Percentiles rank a stretch among this genome's conserved stretches.
phyloP scores from a whole-genome alignment of 2,888 invertebrate genomes.

The Epistrophe grossulariae region DNA sequence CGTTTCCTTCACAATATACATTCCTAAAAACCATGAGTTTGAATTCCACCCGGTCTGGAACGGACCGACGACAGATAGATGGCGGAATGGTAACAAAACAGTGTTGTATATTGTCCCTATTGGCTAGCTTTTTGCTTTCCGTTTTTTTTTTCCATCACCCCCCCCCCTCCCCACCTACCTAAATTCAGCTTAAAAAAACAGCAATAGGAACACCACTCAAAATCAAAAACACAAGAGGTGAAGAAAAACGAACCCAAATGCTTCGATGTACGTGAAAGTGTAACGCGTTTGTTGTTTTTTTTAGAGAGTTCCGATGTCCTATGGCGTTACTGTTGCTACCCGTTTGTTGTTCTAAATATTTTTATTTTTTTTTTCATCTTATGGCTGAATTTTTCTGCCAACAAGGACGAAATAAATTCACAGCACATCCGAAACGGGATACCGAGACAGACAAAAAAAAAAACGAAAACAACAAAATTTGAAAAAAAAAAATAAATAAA shows the following conservation, averaged over 20 bases:
- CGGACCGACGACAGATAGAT: not conserved
- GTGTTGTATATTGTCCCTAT: constrained; percentile 55
- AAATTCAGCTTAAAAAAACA: constrained; percentile 22
- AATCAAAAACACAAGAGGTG: constrained; percentile 55
- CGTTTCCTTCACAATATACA: constrained; percentile 31
- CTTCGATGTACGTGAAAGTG: constrained; percentile 60
- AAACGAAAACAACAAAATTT: not conserved
- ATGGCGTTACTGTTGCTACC: constrained; percentile 31
- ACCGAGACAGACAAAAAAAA: constrained; percentile 35
- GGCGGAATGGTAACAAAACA: constrained; percentile 35
- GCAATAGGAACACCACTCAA: constrained; percentile 30
- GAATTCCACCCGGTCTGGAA: not conserved
- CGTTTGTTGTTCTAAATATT: constrained; percentile 19
- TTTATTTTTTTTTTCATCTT: constrained; percentile 5
- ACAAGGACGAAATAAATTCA: constrained; percentile 68
- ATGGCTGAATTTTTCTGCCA: constrained; percentile 24
- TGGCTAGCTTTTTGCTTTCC: constrained; percentile 42
- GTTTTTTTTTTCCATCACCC: not conserved
- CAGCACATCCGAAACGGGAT: constrained; percentile 70
- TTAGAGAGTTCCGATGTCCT: constrained; percentile 28
- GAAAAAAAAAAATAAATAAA: constrained; percentile 24
- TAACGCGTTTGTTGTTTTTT: constrained; percentile 40
- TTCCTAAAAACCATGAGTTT: not conserved
- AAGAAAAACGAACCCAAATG: constrained; percentile 61
- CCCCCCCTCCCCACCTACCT: not conserved